These are phyloP conservation scores for Neomonachus schauinslandi DNA, from an alignment of 2,113 vertebrate species.

Conservation along the genomic window DNA sequence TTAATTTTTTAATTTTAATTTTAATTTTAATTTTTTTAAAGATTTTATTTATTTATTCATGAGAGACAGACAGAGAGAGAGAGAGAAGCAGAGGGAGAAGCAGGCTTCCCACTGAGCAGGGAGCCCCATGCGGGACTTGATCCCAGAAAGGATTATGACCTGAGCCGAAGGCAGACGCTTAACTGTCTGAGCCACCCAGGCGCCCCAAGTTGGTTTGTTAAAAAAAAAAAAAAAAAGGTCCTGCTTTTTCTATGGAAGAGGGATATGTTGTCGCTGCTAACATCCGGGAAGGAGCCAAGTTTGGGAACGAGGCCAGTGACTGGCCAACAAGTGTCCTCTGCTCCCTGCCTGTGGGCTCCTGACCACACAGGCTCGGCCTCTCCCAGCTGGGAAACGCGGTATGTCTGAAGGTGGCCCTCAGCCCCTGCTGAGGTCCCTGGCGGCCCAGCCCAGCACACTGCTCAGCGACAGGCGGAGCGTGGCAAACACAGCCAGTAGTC, in stretches of 20 bases:
- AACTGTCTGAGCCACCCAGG: no score
- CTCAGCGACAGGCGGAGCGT: rapidly evolving
- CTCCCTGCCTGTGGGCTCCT: not conserved
- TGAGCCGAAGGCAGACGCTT: no score
- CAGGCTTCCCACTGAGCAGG: no score
- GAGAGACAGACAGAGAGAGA: no score
- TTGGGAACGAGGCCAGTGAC: not conserved
- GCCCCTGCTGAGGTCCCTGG: not conserved
- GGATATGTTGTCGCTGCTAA: rapidly evolving
- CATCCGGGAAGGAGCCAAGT: not conserved
- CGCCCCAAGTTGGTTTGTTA: no score
- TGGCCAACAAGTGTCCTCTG: rapidly evolving
- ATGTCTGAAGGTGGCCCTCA: rapidly evolving
- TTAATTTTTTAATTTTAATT: not conserved
- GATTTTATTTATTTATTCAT: no score
- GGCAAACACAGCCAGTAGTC: rapidly evolving
- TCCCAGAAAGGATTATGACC: no score
- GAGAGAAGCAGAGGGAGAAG: no score
- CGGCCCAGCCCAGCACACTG: rapidly evolving
- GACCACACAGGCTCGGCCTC: not conserved
- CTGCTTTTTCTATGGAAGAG: rapidly evolving
- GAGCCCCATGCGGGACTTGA: no score
- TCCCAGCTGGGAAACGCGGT: rapidly evolving
- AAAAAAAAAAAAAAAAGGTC: no score
- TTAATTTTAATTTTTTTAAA: not conserved